phyloP scores from a whole-genome alignment of 2,797 vertebrate species.

The Schizopygopsis malacanthus region DNA sequence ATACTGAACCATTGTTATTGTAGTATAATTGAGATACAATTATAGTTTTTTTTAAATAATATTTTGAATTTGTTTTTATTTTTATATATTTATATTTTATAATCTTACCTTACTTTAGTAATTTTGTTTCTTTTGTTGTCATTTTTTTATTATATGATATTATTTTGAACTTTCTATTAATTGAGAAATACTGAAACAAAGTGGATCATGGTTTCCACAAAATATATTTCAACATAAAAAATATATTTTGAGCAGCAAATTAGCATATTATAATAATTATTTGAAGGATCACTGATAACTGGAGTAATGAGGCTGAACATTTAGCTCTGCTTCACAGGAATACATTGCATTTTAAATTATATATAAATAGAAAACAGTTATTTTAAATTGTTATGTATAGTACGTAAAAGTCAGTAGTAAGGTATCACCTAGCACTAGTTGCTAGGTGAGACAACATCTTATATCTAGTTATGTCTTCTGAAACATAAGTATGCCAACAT shows the following conservation, averaged over 20 bases:
- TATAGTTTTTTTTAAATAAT: too few relatives aligned
- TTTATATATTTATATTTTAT: too few relatives aligned
- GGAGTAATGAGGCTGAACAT: background rate
- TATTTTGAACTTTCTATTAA: background rate
- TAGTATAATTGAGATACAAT: too few relatives aligned
- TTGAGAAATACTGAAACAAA: background rate
- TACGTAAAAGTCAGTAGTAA: background rate
- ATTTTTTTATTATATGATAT: too few relatives aligned
- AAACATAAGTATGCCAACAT: slow-evolving; percentile 16
- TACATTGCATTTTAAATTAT: background rate
- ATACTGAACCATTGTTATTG: too few relatives aligned
- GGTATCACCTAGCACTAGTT: background rate
- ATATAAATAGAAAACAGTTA: background rate
- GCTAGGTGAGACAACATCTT: slow-evolving; percentile 16
- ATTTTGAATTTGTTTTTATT: too few relatives aligned
- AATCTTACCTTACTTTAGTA: too few relatives aligned
- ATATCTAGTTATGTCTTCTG: background rate
- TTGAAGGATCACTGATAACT: background rate
- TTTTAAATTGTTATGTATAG: background rate
- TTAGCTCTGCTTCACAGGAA: background rate
- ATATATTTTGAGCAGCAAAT: background rate
- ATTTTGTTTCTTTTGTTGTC: too few relatives aligned
- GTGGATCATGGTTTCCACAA: background rate
- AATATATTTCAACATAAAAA: background rate
- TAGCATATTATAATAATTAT: background rate